Conservation (phyloP, 37 sponge, comb jelly and placozoan genomes). For the Spongia lamella region DNA sequence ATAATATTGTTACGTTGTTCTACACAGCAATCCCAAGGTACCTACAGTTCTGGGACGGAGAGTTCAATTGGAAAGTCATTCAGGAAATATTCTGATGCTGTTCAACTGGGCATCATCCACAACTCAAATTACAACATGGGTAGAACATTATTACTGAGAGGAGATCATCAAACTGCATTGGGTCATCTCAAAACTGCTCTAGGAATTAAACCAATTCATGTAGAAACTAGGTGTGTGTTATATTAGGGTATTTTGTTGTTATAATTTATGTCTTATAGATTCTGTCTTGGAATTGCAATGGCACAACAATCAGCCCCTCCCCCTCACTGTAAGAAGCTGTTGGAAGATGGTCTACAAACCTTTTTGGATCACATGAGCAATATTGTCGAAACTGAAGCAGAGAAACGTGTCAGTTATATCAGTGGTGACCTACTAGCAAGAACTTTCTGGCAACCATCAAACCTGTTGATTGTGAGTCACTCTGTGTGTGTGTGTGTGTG, state of each 20-base stretch:
- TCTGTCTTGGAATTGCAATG: constrained; percentile 68
- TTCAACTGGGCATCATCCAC: constrained; percentile 52
- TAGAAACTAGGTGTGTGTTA: constrained; percentile 25
- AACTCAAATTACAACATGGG: constrained; percentile 73
- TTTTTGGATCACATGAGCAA: constrained; percentile 30
- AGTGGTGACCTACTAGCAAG: constrained; percentile 15
- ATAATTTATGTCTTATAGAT: constrained; percentile 2
- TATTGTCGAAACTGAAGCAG: constrained; percentile 15
- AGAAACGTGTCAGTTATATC: no score
- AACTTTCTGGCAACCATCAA: constrained; percentile 54
- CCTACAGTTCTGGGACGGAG: constrained; percentile 53
- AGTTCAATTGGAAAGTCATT: constrained; percentile 77
- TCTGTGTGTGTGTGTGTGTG: no score
- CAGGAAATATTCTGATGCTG: constrained; percentile 80
- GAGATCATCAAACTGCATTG: constrained; percentile 64
- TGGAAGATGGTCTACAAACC: constrained; percentile 53
- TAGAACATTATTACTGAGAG: constrained; percentile 66
- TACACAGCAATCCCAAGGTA: constrained; percentile 54
- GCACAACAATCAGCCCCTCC: background rate
- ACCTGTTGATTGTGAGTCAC: constrained; percentile 33
- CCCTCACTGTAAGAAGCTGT: constrained; percentile 8
- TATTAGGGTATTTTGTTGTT: no score
- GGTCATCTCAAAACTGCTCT: constrained; percentile 72
- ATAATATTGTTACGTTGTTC: no score
- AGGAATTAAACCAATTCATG: constrained; percentile 60